Conservation (phyloP, 1,140 invertebrate species). For the Bemisia tabaci region DNA sequence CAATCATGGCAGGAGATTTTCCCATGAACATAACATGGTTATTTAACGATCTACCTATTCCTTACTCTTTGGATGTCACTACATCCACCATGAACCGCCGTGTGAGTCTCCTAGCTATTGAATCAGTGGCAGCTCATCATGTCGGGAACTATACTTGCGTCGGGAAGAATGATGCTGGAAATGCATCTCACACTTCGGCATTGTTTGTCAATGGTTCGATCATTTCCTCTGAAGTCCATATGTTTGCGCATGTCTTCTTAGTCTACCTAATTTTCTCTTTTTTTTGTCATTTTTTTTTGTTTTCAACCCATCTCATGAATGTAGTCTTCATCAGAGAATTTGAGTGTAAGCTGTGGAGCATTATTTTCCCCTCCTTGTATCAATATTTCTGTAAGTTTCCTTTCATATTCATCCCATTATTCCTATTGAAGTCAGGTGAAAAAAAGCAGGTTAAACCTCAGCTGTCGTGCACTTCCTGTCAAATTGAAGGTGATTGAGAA, state of each 20-base stretch:
- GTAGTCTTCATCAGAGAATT: too few species aligned
- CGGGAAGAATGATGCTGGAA: constrained; percentile 30
- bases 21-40: constrained; percentile 44
- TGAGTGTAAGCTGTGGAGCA: too few species aligned
- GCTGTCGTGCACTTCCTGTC: too few species aligned
- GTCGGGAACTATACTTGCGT: constrained; percentile 37
- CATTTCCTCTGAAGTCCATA: neutral
- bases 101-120: constrained; percentile 46
- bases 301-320: too few species aligned
- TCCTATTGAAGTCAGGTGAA: too few species aligned
- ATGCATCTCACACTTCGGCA: constrained; percentile 46
- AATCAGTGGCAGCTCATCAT: constrained; percentile 47
- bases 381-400: too few species aligned
- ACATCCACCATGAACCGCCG: constrained; percentile 23
- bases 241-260: neutral
- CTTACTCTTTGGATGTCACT: neutral
- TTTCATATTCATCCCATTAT: too few species aligned
- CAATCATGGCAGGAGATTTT: constrained; percentile 46
- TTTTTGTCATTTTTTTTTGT: too few species aligned
- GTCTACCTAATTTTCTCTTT: too few species aligned
- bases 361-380: too few species aligned
- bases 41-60: constrained; percentile 33
- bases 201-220: constrained; percentile 60
- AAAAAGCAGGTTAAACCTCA: too few species aligned
- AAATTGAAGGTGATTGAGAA: too few species aligned